These are phyloP conservation scores for Toxotes lorentzi DNA, from an alignment of 2,797 vertebrate species.

Conservation along the genomic window DNA sequence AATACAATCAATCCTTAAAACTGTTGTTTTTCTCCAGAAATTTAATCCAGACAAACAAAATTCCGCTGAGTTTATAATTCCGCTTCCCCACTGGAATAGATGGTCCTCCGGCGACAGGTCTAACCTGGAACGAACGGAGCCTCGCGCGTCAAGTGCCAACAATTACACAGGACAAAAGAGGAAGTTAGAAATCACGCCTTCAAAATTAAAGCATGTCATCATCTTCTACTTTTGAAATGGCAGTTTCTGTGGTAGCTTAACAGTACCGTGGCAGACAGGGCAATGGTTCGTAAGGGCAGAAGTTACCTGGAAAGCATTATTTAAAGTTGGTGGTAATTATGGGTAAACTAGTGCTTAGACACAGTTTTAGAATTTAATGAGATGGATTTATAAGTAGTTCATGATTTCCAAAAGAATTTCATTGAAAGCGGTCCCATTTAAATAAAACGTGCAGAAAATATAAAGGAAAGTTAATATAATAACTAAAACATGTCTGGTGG, in stretches of 20 bases:
- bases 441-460: no score
- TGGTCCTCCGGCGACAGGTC: conserved; percentile 20
- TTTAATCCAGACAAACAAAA: background rate
- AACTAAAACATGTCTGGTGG: no score
- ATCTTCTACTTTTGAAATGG: background rate
- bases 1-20: background rate
- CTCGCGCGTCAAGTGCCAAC: accelerated
- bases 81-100: conserved; percentile 15
- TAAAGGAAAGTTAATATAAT: no score
- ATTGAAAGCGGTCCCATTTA: no score
- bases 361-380: no score
- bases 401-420: no score
- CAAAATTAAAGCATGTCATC: conserved; percentile 10
- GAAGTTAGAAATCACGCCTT: background rate
- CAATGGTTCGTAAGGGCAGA: no score
- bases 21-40: background rate
- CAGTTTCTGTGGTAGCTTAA: background rate
- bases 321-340: no score
- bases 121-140: conserved; percentile 28
- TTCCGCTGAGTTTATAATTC: background rate
- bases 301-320: no score
- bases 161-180: accelerated
- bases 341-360: no score
- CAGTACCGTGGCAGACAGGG: background rate
- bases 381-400: no score